Base-by-base conservation (phyloP, 2,113 vertebrate genomes). In the Brienomyrus longianalis region DNA sequence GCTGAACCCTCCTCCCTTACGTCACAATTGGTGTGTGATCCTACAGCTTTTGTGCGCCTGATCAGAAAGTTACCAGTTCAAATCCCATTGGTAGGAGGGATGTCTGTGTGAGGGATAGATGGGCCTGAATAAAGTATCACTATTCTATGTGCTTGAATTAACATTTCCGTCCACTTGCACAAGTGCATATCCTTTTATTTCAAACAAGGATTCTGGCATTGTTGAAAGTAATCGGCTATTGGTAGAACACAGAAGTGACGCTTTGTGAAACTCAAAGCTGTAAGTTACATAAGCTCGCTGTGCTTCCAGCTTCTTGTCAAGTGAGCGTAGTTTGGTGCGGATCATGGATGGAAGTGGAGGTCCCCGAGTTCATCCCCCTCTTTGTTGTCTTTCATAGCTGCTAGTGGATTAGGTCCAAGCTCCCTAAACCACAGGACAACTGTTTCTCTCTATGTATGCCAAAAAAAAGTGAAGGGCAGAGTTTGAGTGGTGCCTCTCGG, bases 351-450 rank as follows among this genome's bases (percentile, higher is more conserved):
- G 62, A 70, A 70, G 27, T 31, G n/a, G 27, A 70, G 62, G 62
- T 70, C 62, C 10, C 62, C 27, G 62, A 70, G 62, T 70, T 70
- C 62, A 70, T 70, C 27, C 62, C 27, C 62, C n/a, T 70, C 62
- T 70, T 70, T 70, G 62, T 70, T 70, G 62, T 70, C 62, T 70
- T 70, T 70, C 62, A 70, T 70, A 70, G 62, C 62, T 70, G 62
- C 62, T 70, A 27, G 10, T 70, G 62, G 62, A 70, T 70, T 70
- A 13, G 27, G 62, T 70, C 62, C 62, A 70, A 70, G 62, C 62
- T 70, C n/a, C 3, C 56, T 9, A 62, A 62, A 62, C 21, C 56
- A 62, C 56, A 62, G 23, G 21, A 62, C 56, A 62, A 62, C 56
- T 62, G 56, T 62, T 62, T 62, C 56, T 62, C 7, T 62, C 62